Evolutionary conservation across 2,888 invertebrate species (phyloP), one percentile per base, ranked within the genome.

Genomic region (Noctua pronuba): DNA sequence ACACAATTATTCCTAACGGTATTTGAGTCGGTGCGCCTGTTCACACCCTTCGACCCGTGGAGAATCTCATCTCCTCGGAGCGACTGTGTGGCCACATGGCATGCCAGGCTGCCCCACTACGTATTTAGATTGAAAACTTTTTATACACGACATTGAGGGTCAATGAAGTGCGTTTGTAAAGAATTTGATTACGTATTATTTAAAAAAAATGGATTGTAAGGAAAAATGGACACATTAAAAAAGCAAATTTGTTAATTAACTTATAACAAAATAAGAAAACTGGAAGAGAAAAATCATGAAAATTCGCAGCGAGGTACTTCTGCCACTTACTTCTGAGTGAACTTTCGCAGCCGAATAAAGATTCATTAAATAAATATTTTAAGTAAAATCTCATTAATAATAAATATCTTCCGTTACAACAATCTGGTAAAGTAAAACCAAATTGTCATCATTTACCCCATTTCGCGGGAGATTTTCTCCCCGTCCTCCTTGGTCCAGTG

Each of bases 1-100:
- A 93, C 91, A 91, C 93, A 94, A 94, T 94, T 94, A 94, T 93
- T 93, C 89, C 91, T 93, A 94, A 94, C 94, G 92, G 94, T 93
- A 93, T 94, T 93, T 92, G 91, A 91, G 92, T 91, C 92, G 91
- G 90, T 89, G 91, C 90, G 92, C 90, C 92, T 92, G 91, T 94
- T 93, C 92, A 89, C 93, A 94, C 93, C 92, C 94, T 93, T 88
- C 93, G 92, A 92, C 91, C 92, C 92, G 90, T 88, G 86, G 91
- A 91, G 92, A 92, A 91, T 92, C 91, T 90, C 91, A 91, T 91
- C 91, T 91, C 81, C 55, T 87, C 86, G 88, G 86, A 86, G 88
- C 87, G 88, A 35, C 87, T 76, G 89, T 90, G 92, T 91, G 88
- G 88, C 91, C 88, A 90, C 76, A 77, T 65, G 73, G 70, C 73